Evolutionary conservation across 2,888 invertebrate genomes (phyloP).

Genomic region (Thereva nobilitata): DNA sequence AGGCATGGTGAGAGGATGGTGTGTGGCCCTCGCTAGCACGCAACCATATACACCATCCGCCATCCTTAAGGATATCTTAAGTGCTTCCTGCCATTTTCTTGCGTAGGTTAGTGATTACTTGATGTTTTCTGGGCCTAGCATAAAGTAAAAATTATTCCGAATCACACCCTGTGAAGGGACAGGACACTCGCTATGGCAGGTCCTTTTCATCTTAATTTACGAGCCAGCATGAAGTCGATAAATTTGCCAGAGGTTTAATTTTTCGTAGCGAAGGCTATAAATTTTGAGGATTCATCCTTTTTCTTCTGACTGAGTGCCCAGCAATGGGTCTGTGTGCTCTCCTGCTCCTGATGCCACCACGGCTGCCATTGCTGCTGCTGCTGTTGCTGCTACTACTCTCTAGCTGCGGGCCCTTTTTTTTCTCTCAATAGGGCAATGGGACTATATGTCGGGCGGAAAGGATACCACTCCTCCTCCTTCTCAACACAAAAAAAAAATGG

Average conservation of each 20-base stretch:
- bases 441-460: not conserved
- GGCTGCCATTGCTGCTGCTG: not conserved
- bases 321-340: not conserved
- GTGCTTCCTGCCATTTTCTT: no score
- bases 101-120: no score
- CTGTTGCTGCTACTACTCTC: not conserved
- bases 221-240: constrained; percentile 32
- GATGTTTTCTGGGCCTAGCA: no score
- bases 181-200: constrained; percentile 6
- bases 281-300: constrained; percentile 24
- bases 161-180: not conserved
- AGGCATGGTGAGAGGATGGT: no score
- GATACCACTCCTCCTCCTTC: not conserved
- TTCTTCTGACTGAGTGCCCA: constrained; percentile 27
- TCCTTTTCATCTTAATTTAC: constrained; percentile 33
- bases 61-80: no score
- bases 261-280: constrained; percentile 24
- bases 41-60: no score
- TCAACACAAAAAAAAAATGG: not conserved
- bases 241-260: constrained; percentile 33
- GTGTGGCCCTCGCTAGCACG: no score
- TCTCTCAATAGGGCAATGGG: not conserved
- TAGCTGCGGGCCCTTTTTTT: not conserved
- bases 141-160: no score
- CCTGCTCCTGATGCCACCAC: not conserved